Percentiles rank a stretch among this genome's conserved stretches.
Evolutionary conservation across 2,113 vertebrate species (phyloP).

Genomic region (Oenanthe oenanthe): DNA sequence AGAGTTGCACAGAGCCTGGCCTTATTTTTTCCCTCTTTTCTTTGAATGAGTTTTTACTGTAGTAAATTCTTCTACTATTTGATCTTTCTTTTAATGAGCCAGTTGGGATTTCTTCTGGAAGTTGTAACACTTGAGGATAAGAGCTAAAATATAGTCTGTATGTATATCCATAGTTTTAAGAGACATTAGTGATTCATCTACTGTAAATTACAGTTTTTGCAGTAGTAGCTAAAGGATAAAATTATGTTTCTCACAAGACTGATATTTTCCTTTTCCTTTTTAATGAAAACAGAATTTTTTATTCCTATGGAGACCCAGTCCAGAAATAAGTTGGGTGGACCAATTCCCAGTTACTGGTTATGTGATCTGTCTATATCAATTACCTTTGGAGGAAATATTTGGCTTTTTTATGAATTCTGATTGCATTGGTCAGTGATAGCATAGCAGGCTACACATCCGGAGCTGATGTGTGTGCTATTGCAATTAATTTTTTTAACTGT

Average conservation of each 20-base stretch:
- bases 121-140: background rate
- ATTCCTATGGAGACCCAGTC: background rate
- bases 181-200: background rate
- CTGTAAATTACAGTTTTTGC: background rate
- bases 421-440: slow-evolving; percentile 15
- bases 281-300: background rate
- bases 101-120: background rate
- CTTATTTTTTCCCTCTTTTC: background rate
- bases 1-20: background rate
- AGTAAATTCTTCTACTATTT: background rate
- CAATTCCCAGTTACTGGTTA: slow-evolving; percentile 42
- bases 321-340: slow-evolving; percentile 12
- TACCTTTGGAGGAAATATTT: slow-evolving; percentile 39
- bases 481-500: slow-evolving; percentile 66
- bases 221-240: background rate
- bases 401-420: slow-evolving; percentile 6
- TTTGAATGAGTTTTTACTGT: background rate
- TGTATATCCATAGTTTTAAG: background rate
- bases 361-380: slow-evolving; percentile 51
- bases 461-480: slow-evolving; percentile 50
- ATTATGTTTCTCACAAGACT: background rate
- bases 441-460: background rate
- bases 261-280: background rate
- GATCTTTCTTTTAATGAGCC: background rate
- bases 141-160: background rate